Evolutionary conservation across 2,797 vertebrate species (phyloP).

Genomic region (Pachyuromys duprasi): DNA sequence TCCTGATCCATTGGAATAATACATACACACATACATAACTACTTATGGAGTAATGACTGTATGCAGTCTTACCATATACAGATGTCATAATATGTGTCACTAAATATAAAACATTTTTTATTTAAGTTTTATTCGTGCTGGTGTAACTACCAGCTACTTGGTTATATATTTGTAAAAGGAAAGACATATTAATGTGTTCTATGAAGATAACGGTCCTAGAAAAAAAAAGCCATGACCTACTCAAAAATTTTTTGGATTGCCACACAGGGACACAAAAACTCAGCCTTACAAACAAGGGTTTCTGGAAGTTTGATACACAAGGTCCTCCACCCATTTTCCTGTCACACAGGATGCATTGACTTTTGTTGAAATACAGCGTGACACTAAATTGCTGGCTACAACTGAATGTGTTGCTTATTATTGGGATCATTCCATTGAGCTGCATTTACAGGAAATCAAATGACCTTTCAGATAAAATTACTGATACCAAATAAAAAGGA

Average conservation of each 20-base stretch:
- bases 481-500: neutral
- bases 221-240: slow-evolving; percentile 65
- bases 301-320: slow-evolving; percentile 84
- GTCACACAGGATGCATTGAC: slow-evolving; percentile 76
- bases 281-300: slow-evolving; percentile 84
- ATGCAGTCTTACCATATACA: neutral
- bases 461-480: slow-evolving; percentile 61
- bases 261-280: slow-evolving; percentile 68
- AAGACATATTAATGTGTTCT: slow-evolving; percentile 63
- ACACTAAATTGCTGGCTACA: slow-evolving; percentile 73
- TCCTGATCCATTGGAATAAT: neutral
- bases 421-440: slow-evolving; percentile 10
- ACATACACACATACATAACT: neutral
- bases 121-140: neutral
- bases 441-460: slow-evolving; percentile 65
- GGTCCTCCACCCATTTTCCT: slow-evolving; percentile 86
- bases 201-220: slow-evolving; percentile 66
- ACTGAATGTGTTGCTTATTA: slow-evolving; percentile 62
- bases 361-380: slow-evolving; percentile 69
- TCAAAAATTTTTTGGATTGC: slow-evolving; percentile 66
- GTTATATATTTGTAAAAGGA: neutral
- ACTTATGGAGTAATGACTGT: neutral
- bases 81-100: neutral
- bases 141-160: neutral
- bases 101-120: slow-evolving; percentile 15